phyloP scores from a whole-genome alignment of 2,797 vertebrate genomes.

The Mallotus villosus region DNA sequence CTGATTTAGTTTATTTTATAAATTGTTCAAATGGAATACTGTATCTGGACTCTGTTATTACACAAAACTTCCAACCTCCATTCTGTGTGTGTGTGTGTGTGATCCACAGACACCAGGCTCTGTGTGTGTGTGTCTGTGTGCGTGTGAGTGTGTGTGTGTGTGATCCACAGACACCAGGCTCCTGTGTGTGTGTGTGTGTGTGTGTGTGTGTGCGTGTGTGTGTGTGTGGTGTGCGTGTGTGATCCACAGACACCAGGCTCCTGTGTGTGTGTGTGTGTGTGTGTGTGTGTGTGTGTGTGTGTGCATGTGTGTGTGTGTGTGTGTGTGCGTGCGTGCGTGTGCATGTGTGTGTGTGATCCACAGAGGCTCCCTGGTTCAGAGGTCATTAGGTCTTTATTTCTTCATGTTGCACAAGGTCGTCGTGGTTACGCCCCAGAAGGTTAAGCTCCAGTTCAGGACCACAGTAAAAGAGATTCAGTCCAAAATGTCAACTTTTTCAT shows the following conservation, averaged over 20 bases:
- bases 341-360: background rate
- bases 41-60: background rate
- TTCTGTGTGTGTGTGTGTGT: background rate
- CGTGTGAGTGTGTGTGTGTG: too few species aligned
- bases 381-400: conserved; percentile 44
- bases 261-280: background rate
- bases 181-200: too few species aligned
- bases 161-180: too few species aligned
- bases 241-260: too few species aligned
- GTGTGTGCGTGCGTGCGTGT: background rate
- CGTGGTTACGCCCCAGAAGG: conserved; percentile 24
- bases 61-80: conserved; percentile 5
- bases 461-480: background rate
- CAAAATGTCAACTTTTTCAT: background rate
- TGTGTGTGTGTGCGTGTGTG: too few species aligned
- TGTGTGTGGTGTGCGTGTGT: too few species aligned
- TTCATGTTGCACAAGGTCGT: conserved; percentile 31
- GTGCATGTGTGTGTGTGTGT: background rate
- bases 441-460: background rate
- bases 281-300: background rate
- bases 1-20: conserved; percentile 4
- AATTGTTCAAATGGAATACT: background rate
- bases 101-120: background rate
- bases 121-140: too few species aligned
- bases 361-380: conserved; percentile 19